Conservation (phyloP, 2,113 vertebrate genomes). For the Falco punctatus region DNA sequence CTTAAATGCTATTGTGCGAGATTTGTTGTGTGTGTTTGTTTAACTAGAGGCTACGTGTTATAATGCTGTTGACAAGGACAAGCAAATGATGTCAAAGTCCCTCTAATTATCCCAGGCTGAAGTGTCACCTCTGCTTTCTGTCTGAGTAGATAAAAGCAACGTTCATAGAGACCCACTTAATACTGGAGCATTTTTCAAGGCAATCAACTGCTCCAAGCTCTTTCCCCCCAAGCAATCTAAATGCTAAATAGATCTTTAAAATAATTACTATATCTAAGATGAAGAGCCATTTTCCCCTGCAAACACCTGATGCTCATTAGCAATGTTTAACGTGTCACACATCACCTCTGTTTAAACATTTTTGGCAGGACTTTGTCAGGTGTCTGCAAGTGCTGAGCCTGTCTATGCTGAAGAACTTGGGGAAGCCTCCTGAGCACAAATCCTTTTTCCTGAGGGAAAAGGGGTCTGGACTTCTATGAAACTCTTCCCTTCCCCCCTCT, state of each 20-base stretch:
- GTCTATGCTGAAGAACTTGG: not conserved
- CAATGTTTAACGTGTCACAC: slow-evolving; percentile 29
- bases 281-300: slow-evolving; percentile 14
- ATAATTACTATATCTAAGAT: slow-evolving; percentile 54
- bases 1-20: not conserved
- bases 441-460: not conserved
- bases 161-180: slow-evolving; percentile 47
- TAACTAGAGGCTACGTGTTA: not conserved
- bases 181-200: not conserved
- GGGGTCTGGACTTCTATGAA: not conserved
- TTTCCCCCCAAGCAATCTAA: slow-evolving; percentile 65
- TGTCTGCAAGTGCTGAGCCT: not conserved
- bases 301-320: slow-evolving; percentile 68
- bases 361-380: not conserved
- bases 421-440: not conserved
- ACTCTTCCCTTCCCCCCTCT: not conserved
- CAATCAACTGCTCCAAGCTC: slow-evolving; percentile 48
- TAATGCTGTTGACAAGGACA: slow-evolving; percentile 35
- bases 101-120: slow-evolving; percentile 18
- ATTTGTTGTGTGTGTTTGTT: not conserved
- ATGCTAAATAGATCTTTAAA: slow-evolving; percentile 73
- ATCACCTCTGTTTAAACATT: not conserved
- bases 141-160: slow-evolving; percentile 28
- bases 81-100: slow-evolving; percentile 23
- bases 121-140: slow-evolving; percentile 43